Percentiles rank a stretch among this genome's conserved stretches.
These are phyloP conservation scores for Dipodomys ordii DNA, from an alignment of 2,113 vertebrate genomes.

Conservation along the genomic window DNA sequence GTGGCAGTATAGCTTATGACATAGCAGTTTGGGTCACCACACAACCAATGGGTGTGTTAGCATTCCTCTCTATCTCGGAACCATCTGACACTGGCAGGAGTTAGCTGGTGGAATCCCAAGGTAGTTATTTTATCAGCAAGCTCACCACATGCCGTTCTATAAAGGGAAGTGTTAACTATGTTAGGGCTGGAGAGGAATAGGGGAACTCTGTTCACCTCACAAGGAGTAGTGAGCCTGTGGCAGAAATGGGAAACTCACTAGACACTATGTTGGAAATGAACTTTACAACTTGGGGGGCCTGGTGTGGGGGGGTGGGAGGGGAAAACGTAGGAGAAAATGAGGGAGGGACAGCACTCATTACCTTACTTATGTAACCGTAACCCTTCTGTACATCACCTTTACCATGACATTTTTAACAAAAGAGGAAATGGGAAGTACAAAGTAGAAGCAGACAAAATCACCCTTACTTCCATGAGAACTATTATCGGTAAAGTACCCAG, in stretches of 20 bases:
- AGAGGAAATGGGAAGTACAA: too few relatives aligned
- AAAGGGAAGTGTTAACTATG: slow-evolving; percentile 39
- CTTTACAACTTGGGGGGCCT: too few relatives aligned
- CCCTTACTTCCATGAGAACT: not conserved
- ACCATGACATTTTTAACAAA: too few relatives aligned
- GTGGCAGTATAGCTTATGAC: not conserved
- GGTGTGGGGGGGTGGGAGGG: too few relatives aligned
- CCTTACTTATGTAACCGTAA: too few relatives aligned
- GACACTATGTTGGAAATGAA: too few relatives aligned
- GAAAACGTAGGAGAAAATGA: too few relatives aligned
- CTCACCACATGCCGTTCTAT: not conserved
- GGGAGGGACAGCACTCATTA: too few relatives aligned
- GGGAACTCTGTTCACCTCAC: not conserved
- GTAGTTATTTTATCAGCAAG: slow-evolving; percentile 16
- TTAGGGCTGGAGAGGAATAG: not conserved
- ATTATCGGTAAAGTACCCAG: not conserved
- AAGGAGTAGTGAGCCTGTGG: not conserved
- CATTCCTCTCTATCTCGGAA: not conserved
- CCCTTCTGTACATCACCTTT: too few relatives aligned
- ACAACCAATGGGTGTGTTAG: not conserved
- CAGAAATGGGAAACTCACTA: not conserved
- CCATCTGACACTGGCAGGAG: not conserved
- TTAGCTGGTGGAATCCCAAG: not conserved
- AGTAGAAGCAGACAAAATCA: not conserved
- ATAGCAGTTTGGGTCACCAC: not conserved